Evolutionary conservation across 2,888 invertebrate genomes (phyloP).

Genomic region (Erpobdella octoculata): DNA sequence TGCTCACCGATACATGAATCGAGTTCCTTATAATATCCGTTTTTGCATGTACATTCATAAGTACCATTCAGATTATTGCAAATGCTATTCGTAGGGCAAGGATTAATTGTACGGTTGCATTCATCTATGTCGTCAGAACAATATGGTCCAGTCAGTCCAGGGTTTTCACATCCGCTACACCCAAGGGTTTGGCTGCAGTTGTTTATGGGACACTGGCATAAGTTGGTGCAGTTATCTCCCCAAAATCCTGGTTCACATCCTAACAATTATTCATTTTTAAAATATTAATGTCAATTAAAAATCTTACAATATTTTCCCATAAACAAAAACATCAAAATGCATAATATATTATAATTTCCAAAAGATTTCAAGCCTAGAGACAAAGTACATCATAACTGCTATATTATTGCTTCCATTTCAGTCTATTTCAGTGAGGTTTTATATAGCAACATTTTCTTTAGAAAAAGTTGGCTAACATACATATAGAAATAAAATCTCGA

Average conservation of each 20-base stretch:
- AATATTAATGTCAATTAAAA: background rate
- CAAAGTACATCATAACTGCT: too few species aligned
- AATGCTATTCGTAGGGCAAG: background rate
- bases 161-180: background rate
- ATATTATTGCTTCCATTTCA: too few species aligned
- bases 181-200: background rate
- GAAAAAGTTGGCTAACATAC: too few species aligned
- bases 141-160: background rate
- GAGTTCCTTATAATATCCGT: background rate
- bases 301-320: too few species aligned
- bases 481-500: too few species aligned
- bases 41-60: background rate
- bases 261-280: background rate
- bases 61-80: background rate
- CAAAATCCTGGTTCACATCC: background rate
- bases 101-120: background rate
- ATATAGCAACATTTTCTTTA: too few species aligned
- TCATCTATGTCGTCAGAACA: background rate
- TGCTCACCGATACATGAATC: too few species aligned
- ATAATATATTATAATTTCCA: too few species aligned
- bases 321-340: too few species aligned
- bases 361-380: too few species aligned
- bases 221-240: too few species aligned
- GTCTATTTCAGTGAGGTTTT: too few species aligned
- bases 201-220: background rate